Evolutionary conservation across 2,888 invertebrate species (phyloP).

Genomic region (Tigriopus californicus): DNA sequence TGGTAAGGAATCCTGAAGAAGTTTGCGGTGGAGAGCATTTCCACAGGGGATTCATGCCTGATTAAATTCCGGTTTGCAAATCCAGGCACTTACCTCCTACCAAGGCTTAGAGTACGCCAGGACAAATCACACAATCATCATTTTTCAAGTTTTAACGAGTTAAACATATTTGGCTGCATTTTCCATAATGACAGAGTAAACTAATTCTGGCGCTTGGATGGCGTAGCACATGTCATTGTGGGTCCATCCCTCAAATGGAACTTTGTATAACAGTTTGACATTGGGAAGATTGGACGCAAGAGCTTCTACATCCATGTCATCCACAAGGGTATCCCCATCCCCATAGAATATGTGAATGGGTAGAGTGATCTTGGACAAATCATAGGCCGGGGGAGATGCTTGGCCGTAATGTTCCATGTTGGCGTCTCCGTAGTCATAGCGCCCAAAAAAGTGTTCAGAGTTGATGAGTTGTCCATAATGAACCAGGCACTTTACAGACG

Average conservation of each 20-base stretch:
- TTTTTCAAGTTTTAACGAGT: too few relatives aligned
- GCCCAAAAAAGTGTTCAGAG: not conserved
- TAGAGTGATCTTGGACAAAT: not conserved
- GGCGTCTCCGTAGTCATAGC: conserved; percentile 1
- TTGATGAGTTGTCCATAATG: not conserved
- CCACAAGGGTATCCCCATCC: not conserved
- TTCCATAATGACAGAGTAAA: not conserved
- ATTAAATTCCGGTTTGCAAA: too few relatives aligned
- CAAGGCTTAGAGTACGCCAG: too few relatives aligned
- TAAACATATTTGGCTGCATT: too few relatives aligned
- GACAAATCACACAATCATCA: too few relatives aligned
- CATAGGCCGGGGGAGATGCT: not conserved
- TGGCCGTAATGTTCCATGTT: not conserved
- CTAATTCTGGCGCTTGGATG: not conserved
- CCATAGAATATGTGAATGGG: not conserved
- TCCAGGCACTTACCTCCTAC: too few relatives aligned
- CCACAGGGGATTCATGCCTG: too few relatives aligned
- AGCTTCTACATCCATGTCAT: not conserved
- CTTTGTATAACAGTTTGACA: not conserved
- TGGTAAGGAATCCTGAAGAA: too few relatives aligned
- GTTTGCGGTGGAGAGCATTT: too few relatives aligned
- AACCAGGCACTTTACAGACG: not conserved
- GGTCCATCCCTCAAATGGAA: not conserved
- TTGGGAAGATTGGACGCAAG: not conserved
- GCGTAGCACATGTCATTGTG: not conserved